Evolutionary conservation across 1,140 invertebrate species (phyloP), one percentile per base, ranked within the genome.

Genomic region (Bombus breviceps): DNA sequence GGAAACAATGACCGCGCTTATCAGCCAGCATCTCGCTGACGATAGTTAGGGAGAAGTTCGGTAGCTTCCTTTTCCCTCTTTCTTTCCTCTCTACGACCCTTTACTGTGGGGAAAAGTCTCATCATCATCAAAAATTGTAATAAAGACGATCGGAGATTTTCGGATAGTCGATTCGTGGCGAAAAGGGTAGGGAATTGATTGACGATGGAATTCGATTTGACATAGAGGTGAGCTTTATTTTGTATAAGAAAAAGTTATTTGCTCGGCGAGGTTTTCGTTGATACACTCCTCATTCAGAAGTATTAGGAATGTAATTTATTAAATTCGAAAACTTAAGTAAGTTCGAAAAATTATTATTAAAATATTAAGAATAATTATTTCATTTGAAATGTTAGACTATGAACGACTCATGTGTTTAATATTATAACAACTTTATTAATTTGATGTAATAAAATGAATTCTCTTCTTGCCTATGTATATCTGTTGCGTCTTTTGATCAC

Each of bases 1-100:
- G 85, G 68, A 89, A 85, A 89, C 89, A 89, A 89, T 90, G 89
- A 89, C 64, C 81, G 68, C 88, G 62, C 68, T 90, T 90, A 90
- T 90, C 73, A 88, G 72, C 32, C 71, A 39, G 77, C 69, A 79
- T 77, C 66, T 43, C 43, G 76, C 37, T 74, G 69, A 69, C 83
- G 69, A 89, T 85, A 79, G 83, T 68, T 73, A 57, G 22, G 47
- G 28, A 75, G 74, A 86, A 86, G 83, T 88, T 88, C 37, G 32
- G 37, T 3, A 9, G 81, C 47, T 64, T 18, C 62, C 47, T 66
- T 53, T n/a, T 37, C 28, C 2, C 32, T 9, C 34, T n/a, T 13
- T 18, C 68, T 37, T 39, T 22, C 9, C 18, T 41, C 9, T n/a
- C 25, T n/a, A 2, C 59, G 28, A 62, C 22, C n/a, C 34, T 53